Evolutionary conservation across 2,797 vertebrate genomes (phyloP), one percentile per base, ranked within the genome.

Genomic region (Dromococcyx pavoninus): DNA sequence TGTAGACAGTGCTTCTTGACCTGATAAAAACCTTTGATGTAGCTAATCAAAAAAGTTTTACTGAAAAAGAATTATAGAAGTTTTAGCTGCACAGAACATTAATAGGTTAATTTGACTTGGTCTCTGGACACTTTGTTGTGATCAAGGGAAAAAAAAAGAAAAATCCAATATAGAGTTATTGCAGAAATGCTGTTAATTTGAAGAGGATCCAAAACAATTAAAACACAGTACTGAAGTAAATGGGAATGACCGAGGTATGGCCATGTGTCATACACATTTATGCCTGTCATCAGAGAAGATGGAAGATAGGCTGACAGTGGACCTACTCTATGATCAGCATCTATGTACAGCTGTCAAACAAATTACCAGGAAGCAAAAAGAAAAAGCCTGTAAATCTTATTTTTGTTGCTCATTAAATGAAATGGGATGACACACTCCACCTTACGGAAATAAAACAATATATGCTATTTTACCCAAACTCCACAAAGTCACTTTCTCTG

Each of bases 31-130:
- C 60, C 82, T 92, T 80, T 86, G 79, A 88, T 77, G 79, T 50
- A 35, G 44, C 66, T 94, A 91, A 92, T 95, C 74, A 92, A 86
- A 93, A 67, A 83, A 77, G 35, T 66, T 70, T 60, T 62, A 83
- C 35, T 66, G 43, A 89, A 86, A 71, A 90, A 41, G 88, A 75
- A 69, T 33, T 58, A 71, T 2, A 66, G 39, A 87, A 74, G 50
- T 80, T 75, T 75, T 2, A 88, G 65, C 81, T 75, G 51, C 57
- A 76, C 25, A 84, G 58, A 92, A 53, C 57, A 73, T 23, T 53
- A 80, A 65, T 2, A 91, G 30, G 23, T 80, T 91, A 87, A 94
- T 85, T 1, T 87, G 64, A 85, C 67, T 91, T 61, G 61, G 60
- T 91, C 50, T 85, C 60, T 64, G 43, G 46, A 37, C 23, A 56